Conservation (phyloP, 2,113 vertebrate genomes). For the Murina feae region DNA sequence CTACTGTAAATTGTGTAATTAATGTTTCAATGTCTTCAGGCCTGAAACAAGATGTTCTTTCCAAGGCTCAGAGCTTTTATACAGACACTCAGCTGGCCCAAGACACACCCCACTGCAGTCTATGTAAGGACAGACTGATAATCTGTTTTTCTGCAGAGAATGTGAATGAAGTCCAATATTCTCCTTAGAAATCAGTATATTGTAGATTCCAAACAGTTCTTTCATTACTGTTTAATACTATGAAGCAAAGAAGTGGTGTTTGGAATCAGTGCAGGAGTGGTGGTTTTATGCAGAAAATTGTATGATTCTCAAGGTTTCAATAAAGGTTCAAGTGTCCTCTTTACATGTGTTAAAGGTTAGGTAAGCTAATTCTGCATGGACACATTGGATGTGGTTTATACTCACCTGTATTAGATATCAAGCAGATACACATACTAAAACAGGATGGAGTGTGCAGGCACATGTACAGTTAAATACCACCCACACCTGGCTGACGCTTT, state of each 20-base stretch:
- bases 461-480: not conserved
- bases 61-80: conserved; percentile 19
- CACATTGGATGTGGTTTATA: not conserved
- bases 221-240: not conserved
- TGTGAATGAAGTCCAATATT: not conserved
- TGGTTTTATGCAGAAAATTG: not conserved
- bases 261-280: not conserved
- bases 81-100: not conserved
- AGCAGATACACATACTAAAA: not conserved
- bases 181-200: not conserved
- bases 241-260: not conserved
- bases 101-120: not conserved
- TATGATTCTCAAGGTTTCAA: not conserved
- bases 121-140: not conserved
- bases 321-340: not conserved
- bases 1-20: not conserved
- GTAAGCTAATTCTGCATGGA: not conserved
- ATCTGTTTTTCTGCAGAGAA: not conserved
- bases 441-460: not conserved
- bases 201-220: not conserved
- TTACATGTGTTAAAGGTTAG: not conserved
- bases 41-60: conserved; percentile 6
- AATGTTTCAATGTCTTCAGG: conserved; percentile 15
- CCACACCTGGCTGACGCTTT: not conserved
- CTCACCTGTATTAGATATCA: not conserved